Evolutionary conservation across 2,888 invertebrate genomes (phyloP).

Genomic region (Nebria brevicollis): DNA sequence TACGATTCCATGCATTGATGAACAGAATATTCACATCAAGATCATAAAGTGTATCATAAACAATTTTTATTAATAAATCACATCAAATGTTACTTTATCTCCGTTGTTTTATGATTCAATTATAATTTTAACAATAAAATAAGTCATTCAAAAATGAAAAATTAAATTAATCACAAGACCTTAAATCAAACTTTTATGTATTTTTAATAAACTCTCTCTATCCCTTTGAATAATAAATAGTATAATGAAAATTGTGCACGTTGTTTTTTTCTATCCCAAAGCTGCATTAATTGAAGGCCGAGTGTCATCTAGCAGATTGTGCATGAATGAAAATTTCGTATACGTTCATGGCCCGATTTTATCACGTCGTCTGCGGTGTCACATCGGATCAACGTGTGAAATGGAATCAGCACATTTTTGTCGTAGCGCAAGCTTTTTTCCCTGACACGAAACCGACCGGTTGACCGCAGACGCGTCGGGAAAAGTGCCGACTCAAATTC

Average conservation of each 20-base stretch:
- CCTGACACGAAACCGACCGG: slow-evolving; percentile 29
- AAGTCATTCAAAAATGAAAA: no score
- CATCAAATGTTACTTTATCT: no score
- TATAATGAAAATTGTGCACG: no score
- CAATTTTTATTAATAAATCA: no score
- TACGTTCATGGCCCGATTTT: slow-evolving; percentile 50
- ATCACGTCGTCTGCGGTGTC: slow-evolving; percentile 56
- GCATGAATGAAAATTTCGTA: background rate
- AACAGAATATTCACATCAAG: no score
- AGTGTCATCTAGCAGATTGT: background rate
- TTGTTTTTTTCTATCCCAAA: background rate
- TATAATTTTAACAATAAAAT: no score
- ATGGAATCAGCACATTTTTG: slow-evolving; percentile 57
- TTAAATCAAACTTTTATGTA: no score
- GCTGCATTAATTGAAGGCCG: background rate
- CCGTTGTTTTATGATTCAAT: no score
- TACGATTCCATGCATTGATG: background rate
- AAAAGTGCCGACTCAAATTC: slow-evolving; percentile 24
- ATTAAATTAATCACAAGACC: no score
- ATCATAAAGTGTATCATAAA: no score
- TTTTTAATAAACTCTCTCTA: no score
- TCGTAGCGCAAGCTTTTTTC: slow-evolving; percentile 15
- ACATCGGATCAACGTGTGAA: slow-evolving; percentile 56
- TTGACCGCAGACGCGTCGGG: slow-evolving; percentile 28
- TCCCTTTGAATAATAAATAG: no score